Evolutionary conservation across 2,888 invertebrate species (phyloP).

Genomic region (Melitaea athalia): DNA sequence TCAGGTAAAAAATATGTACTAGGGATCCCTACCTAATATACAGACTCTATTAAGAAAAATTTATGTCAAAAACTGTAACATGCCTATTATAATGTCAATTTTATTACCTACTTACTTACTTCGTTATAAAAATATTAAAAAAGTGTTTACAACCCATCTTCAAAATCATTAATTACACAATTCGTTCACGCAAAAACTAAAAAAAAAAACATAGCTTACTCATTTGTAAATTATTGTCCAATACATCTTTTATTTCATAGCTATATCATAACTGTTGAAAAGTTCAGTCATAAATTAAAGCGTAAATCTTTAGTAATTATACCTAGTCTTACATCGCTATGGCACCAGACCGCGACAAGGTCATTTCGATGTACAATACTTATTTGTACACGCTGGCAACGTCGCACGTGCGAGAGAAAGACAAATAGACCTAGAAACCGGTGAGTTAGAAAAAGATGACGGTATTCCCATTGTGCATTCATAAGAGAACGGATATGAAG

Average conservation of each 20-base stretch:
- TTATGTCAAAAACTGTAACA: no score
- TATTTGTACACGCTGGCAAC: slow-evolving; percentile 63
- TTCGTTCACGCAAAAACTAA: neutral
- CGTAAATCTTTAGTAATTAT: slow-evolving; percentile 59
- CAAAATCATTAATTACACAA: slow-evolving; percentile 3
- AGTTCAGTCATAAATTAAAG: slow-evolving; percentile 47
- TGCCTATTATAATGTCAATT: no score
- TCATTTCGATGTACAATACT: slow-evolving; percentile 52
- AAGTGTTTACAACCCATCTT: neutral
- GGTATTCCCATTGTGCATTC: slow-evolving; percentile 70
- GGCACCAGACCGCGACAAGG: slow-evolving; percentile 68
- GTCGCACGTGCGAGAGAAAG: slow-evolving; percentile 56
- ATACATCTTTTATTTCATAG: slow-evolving; percentile 34
- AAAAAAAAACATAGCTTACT: slow-evolving; percentile 8
- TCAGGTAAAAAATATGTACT: no score
- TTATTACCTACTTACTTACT: no score
- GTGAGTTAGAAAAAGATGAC: slow-evolving; percentile 54
- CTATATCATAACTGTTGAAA: slow-evolving; percentile 39
- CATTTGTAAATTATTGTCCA: slow-evolving; percentile 14
- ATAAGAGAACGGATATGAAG: slow-evolving; percentile 74
- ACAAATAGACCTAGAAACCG: slow-evolving; percentile 35
- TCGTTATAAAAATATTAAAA: no score
- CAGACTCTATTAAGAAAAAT: no score
- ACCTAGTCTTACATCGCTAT: slow-evolving; percentile 55
- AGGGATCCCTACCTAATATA: no score